phyloP scores from a whole-genome alignment of 2,113 vertebrate genomes.

The Nycticebus coucang region DNA sequence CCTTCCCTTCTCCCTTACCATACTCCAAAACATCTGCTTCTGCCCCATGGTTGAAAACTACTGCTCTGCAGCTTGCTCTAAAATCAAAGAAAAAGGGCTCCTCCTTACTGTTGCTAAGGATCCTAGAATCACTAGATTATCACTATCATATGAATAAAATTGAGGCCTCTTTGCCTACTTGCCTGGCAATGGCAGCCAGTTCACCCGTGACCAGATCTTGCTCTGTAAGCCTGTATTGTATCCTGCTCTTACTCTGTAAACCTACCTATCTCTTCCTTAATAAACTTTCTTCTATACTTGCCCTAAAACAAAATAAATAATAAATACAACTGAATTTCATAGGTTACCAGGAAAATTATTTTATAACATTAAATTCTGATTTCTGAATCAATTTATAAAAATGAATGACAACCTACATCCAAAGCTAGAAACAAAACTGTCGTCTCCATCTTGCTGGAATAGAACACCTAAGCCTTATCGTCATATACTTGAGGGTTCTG shows the following conservation, averaged over 20 bases:
- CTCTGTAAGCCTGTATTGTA: too few relatives aligned
- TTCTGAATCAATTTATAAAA: not conserved
- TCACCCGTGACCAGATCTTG: too few relatives aligned
- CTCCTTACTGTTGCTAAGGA: not conserved
- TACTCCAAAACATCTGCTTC: constrained; percentile 35
- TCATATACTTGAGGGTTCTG: not conserved
- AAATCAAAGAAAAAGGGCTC: not conserved
- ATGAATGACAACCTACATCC: not conserved
- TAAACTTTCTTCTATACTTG: too few relatives aligned
- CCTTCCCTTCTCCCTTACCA: not conserved
- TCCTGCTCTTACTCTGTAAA: too few relatives aligned
- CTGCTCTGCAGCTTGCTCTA: not conserved
- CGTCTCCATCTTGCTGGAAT: not conserved
- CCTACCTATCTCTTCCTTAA: too few relatives aligned
- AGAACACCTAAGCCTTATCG: not conserved
- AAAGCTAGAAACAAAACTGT: not conserved
- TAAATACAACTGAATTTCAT: not conserved
- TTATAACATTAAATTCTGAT: not conserved
- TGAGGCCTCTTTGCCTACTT: too few relatives aligned
- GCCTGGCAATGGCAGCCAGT: too few relatives aligned
- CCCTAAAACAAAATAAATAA: too few relatives aligned
- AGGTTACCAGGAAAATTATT: not conserved
- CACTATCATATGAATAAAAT: not conserved
- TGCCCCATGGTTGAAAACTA: not conserved
- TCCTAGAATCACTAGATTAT: not conserved